A percentile compares a stretch with the other conserved stretches of the same genome.
Evolutionary conservation across 1,140 invertebrate species (phyloP).

Genomic region (Ooceraea biroi): DNA sequence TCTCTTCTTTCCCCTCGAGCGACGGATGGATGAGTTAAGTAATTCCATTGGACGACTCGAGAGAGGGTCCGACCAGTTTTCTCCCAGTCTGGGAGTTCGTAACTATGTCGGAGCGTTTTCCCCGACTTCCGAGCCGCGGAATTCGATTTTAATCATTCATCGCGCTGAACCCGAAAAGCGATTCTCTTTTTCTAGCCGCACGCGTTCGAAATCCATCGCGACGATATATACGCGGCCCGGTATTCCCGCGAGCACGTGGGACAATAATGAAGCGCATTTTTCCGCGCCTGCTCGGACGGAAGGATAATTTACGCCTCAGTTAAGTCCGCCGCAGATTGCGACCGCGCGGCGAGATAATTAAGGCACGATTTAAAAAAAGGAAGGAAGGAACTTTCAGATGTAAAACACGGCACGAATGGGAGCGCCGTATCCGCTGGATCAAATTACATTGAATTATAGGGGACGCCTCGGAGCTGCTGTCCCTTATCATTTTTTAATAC

Average conservation of each 20-base stretch:
- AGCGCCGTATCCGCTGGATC: neutral
- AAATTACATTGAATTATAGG: neutral
- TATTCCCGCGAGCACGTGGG: neutral
- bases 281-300: neutral
- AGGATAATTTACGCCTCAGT: conserved; percentile 61
- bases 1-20: conserved; percentile 53
- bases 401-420: neutral
- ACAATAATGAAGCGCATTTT: conserved; percentile 32
- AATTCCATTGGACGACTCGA: conserved; percentile 72
- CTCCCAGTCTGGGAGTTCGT: conserved; percentile 18
- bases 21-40: conserved; percentile 67
- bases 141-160: conserved; percentile 65
- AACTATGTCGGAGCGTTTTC: conserved; percentile 46
- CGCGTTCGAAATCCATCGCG: neutral
- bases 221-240: neutral
- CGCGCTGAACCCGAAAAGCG: conserved; percentile 20
- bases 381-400: conserved; percentile 1
- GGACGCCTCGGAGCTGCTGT: neutral
- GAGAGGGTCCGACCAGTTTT: conserved; percentile 36
- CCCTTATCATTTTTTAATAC: neutral
- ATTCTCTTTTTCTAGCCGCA: neutral
- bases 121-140: conserved; percentile 50
- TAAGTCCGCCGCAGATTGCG: conserved; percentile 41
- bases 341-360: conserved; percentile 54
- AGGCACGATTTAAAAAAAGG: conserved; percentile 49